phyloP scores from a whole-genome alignment of 2,113 vertebrate species.

The Bubo blakistoni region DNA sequence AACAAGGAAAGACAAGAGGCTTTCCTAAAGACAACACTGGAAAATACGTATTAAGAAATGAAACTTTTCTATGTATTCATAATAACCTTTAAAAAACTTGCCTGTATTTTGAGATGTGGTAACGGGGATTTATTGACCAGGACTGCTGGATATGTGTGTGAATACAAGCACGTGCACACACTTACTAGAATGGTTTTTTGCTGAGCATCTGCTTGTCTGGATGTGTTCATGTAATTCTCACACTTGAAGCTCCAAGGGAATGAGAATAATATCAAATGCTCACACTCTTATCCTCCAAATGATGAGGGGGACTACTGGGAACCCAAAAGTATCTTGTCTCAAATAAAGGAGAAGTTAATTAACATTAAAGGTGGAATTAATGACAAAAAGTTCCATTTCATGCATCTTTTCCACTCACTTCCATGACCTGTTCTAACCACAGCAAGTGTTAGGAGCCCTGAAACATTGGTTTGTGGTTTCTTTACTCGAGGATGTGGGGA shows the following conservation, averaged over 20 bases:
- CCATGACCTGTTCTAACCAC: constrained; percentile 7
- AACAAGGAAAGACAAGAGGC: not conserved
- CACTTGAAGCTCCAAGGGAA: constrained; percentile 42
- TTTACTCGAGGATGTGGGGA: not conserved
- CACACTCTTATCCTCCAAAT: constrained; percentile 47
- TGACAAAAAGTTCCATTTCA: not conserved
- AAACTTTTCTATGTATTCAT: not conserved
- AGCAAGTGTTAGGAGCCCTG: not conserved
- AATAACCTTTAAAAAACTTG: not conserved
- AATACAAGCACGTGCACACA: not conserved
- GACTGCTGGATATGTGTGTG: not conserved
- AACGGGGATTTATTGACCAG: not conserved
- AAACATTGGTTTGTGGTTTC: constrained; percentile 44
- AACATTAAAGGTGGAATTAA: not conserved
- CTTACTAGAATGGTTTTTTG: not conserved
- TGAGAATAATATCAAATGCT: constrained; percentile 20
- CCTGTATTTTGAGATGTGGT: not conserved
- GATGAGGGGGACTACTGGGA: not conserved
- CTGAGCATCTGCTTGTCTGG: constrained; percentile 52
- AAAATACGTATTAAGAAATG: not conserved
- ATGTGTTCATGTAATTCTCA: constrained; percentile 34
- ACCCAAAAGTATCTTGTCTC: not conserved
- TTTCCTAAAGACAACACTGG: not conserved
- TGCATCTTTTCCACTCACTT: not conserved
- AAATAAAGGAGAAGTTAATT: not conserved